phyloP scores from a whole-genome alignment of 2,797 vertebrate species.

The Tamandua tetradactyla region DNA sequence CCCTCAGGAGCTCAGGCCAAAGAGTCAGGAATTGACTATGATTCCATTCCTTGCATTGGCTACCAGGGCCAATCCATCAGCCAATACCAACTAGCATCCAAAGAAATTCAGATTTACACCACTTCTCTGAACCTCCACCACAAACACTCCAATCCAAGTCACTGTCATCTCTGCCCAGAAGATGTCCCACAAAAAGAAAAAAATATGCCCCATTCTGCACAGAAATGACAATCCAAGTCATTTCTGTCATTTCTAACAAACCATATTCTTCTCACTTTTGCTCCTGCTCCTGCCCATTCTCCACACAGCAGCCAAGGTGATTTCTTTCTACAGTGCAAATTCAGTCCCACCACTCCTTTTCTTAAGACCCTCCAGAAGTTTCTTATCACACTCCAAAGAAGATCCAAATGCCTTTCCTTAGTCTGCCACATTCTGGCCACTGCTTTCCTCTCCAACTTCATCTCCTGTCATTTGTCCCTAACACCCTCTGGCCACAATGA shows the following conservation, averaged over 20 bases:
- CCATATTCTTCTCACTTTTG: too few species aligned
- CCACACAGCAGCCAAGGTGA: too few species aligned
- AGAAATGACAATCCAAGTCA: too few species aligned
- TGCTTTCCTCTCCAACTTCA: neutral
- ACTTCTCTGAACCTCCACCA: neutral
- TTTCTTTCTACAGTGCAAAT: too few species aligned
- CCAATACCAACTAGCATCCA: neutral
- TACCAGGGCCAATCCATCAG: neutral
- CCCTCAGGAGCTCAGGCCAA: neutral
- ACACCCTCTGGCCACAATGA: too few species aligned
- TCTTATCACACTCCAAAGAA: too few species aligned
- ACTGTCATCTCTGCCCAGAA: neutral
- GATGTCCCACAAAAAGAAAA: neutral
- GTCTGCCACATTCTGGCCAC: neutral
- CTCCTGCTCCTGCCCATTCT: too few species aligned
- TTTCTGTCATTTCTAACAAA: too few species aligned
- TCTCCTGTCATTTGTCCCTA: neutral
- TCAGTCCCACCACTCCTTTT: too few species aligned
- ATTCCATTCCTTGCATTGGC: neutral
- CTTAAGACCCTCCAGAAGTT: too few species aligned
- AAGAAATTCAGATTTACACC: neutral
- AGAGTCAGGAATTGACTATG: neutral
- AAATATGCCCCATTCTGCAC: too few species aligned
- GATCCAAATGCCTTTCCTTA: too few species aligned
- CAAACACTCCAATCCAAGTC: neutral